Base-by-base conservation (phyloP, 2,888 invertebrate genomes). In the Gerris lacustris region DNA sequence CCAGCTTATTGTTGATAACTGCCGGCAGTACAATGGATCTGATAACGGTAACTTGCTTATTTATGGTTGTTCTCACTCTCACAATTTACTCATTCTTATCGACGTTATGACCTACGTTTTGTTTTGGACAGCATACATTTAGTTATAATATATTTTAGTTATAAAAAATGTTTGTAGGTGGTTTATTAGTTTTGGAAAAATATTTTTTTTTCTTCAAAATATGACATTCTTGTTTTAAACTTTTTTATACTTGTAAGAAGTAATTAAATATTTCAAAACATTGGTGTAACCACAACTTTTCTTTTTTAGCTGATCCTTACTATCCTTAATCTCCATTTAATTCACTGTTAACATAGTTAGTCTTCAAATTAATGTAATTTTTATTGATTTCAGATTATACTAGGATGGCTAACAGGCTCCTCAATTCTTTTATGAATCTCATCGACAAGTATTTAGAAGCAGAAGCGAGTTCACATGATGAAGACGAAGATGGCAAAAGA, bases 1-100 rank as follows among this genome's bases (percentile, higher is more conserved):
- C 80, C 89, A 91, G 78, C 85, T 94, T 71, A 95, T 96, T 78
- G 92, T 96, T 7, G 92, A 94, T 78, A 96, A 96, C 80, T 96
- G 96, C 80, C 85, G 91, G 69, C 84, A 92, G 69, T 96, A 95
- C 80, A 96, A 96, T 83, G 96, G 96, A 70, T 90, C 90, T 76
- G 90, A 93, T 78, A 95, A 94, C 83, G 95, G 95, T 94, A 80
- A 55, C 11, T 55, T 55, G 4, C 31, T 31, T 2, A 31, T 31
- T 31, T 31, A 82, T 31, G 31, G 31, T 31, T 31, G 31, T 31
- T 31, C 31, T 31, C 31, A 82, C 31, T 31, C 4, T 31, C 31
- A 31, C 31, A 31, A 31, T 31, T 31, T 31, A 31, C 31, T 31
- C 31, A 4, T 31, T 31, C 4, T 31, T 4, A 31, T 4, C 31